These are phyloP conservation scores for Misgurnus anguillicaudatus DNA, from an alignment of 2,113 vertebrate species.

Conservation along the genomic window DNA sequence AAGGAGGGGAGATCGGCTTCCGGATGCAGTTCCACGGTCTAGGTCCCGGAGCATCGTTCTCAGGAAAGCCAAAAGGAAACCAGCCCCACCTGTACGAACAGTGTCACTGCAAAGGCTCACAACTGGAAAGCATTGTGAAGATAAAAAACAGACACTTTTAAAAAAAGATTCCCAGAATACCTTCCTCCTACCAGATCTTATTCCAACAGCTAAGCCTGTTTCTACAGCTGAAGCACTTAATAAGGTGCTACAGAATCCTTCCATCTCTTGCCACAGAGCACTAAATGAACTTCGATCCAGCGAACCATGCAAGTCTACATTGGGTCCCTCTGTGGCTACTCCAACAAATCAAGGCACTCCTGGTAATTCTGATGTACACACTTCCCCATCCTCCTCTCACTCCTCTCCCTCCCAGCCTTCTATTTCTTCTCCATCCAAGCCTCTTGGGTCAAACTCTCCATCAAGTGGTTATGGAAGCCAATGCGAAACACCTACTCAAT, in stretches of 20 bases:
- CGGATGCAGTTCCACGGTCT: slow-evolving; percentile 69
- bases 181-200: slow-evolving; percentile 61
- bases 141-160: slow-evolving; percentile 79
- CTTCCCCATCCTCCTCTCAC: slow-evolving; percentile 73
- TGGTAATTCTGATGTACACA: slow-evolving; percentile 76
- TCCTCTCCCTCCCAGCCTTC: slow-evolving; percentile 52
- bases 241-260: slow-evolving; percentile 28
- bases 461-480: slow-evolving; percentile 81
- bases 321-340: slow-evolving; percentile 72
- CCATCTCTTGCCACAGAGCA: slow-evolving; percentile 67
- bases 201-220: slow-evolving; percentile 54
- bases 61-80: slow-evolving; percentile 86
- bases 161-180: slow-evolving; percentile 58
- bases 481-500: slow-evolving; percentile 79
- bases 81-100: slow-evolving; percentile 79
- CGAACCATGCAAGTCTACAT: slow-evolving; percentile 75
- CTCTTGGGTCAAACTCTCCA: slow-evolving; percentile 84
- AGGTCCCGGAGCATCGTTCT: slow-evolving; percentile 81
- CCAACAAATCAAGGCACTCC: slow-evolving; percentile 65
- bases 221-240: not conserved
- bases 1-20: slow-evolving; percentile 62
- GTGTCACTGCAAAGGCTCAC: slow-evolving; percentile 79
- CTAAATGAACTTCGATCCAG: slow-evolving; percentile 71
- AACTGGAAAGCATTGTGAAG: slow-evolving; percentile 60
- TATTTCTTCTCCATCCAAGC: slow-evolving; percentile 75